Conservation (phyloP, 2,113 vertebrate genomes). For the Fulica atra region DNA sequence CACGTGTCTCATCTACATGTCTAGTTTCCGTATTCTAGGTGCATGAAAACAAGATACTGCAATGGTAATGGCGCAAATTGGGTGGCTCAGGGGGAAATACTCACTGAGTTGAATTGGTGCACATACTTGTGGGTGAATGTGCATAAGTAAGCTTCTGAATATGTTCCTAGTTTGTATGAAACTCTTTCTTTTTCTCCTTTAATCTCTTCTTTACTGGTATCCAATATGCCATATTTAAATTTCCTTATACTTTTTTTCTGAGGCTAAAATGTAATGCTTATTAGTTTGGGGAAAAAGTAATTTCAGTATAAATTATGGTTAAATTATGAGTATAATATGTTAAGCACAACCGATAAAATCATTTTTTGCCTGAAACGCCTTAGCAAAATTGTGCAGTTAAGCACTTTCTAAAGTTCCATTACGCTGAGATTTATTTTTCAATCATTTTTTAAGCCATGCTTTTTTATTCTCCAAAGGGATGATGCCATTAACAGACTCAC, state of each 20-base stretch:
- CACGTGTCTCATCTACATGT: not conserved
- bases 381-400: conserved; percentile 32
- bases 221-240: conserved; percentile 2
- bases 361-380: not conserved
- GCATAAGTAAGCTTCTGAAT: not conserved
- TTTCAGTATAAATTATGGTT: conserved; percentile 23
- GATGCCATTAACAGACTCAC: not conserved
- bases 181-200: not conserved
- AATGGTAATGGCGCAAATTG: not conserved
- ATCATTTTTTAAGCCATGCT: not conserved
- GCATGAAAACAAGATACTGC: not conserved
- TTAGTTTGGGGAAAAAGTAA: conserved; percentile 16
- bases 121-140: rapidly evolving
- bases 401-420: conserved; percentile 39
- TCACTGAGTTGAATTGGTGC: not conserved
- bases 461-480: not conserved
- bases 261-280: conserved; percentile 22
- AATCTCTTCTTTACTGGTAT: not conserved
- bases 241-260: not conserved
- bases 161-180: not conserved
- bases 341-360: conserved; percentile 33
- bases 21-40: not conserved
- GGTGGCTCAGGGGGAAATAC: not conserved
- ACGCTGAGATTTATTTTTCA: conserved; percentile 37
- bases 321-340: conserved; percentile 29